phyloP scores from a whole-genome alignment of 1,140 invertebrate species.

The Chrysomallon squamiferum region DNA sequence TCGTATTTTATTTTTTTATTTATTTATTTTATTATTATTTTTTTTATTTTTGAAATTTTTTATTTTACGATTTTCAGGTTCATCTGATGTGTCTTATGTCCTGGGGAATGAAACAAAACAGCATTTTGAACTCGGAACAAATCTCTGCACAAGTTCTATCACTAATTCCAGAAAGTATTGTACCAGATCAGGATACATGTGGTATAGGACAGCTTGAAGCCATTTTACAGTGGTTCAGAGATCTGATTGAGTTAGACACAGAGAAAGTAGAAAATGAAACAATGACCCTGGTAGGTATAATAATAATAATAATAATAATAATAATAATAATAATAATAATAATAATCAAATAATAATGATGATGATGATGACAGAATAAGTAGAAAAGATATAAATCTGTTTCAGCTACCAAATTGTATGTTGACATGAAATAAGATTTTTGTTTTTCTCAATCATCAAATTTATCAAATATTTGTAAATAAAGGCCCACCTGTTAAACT shows the following conservation, averaged over 20 bases:
- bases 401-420: neutral
- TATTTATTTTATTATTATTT: neutral
- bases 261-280: no score
- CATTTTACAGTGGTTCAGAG: conserved; percentile 26
- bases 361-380: neutral
- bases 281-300: neutral
- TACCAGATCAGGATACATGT: neutral
- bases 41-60: neutral
- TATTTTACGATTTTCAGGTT: conserved; percentile 27
- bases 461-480: no score
- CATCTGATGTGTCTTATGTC: conserved; percentile 83
- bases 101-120: conserved; percentile 81
- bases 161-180: conserved; percentile 65
- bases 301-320: neutral
- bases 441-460: no score
- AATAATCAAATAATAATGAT: neutral
- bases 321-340: neutral
- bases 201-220: neutral
- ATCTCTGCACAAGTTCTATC: conserved; percentile 76
- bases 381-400: neutral
- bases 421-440: neutral
- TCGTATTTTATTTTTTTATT: no score
- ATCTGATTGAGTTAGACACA: neutral
- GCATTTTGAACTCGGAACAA: conserved; percentile 72
- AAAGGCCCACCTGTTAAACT: no score